Evolutionary conservation across 2,113 vertebrate species (phyloP).

Genomic region (Lynx canadensis): DNA sequence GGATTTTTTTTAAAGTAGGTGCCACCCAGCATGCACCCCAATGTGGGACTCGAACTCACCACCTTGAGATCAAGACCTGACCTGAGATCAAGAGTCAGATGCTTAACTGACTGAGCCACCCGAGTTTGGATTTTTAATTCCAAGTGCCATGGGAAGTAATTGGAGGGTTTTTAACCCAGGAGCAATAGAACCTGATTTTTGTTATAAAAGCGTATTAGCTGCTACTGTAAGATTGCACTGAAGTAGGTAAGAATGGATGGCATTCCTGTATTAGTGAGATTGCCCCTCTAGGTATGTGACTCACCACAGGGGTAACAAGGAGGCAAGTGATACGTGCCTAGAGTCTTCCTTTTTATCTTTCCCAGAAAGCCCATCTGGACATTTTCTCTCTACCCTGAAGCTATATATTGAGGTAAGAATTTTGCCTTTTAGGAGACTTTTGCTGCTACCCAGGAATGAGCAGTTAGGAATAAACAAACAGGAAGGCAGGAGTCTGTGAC

Average conservation of each 20-base stretch:
- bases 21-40: too few species aligned
- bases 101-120: too few species aligned
- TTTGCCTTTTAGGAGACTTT: neutral
- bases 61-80: too few species aligned
- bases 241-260: neutral
- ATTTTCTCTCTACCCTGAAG: neutral
- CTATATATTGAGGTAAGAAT: neutral
- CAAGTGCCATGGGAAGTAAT: neutral
- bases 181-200: neutral
- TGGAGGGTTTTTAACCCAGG: neutral
- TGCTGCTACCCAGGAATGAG: neutral
- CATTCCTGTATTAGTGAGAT: neutral
- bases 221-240: neutral
- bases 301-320: neutral
- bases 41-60: too few species aligned
- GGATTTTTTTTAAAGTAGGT: neutral
- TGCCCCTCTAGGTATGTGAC: neutral
- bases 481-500: neutral
- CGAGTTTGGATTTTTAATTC: neutral
- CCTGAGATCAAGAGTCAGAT: too few species aligned
- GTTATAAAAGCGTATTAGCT: neutral
- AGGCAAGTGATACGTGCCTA: neutral
- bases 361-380: neutral
- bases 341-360: neutral
- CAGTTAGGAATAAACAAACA: neutral